Evolutionary conservation across 2,113 vertebrate species (phyloP), one percentile per base, ranked within the genome.

Genomic region (Myodes glareolus): DNA sequence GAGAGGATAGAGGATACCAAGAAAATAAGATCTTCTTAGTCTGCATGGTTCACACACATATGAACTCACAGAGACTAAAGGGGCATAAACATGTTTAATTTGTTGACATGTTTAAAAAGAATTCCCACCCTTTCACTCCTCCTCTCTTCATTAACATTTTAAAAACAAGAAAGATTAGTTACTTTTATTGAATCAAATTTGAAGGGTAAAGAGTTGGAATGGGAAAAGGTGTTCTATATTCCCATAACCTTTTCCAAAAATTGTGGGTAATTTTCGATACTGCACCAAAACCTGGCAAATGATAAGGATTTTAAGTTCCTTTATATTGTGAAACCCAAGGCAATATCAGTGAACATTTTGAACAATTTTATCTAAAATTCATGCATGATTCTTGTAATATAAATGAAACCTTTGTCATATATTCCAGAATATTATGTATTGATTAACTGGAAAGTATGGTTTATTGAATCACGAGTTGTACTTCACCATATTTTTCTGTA

Each of bases 111-210:
- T 61, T 39, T 61, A 82, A 25, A 39, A 55, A 23, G 11, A 58
- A 58, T 58, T 14, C 21, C 4, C 52, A 82, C 19, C 52, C 21
- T 58, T 39, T 58, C 10, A 12, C 33, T 23, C 52, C 31, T 81
- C n/a, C 52, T 9, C 33, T 25, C 11, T 58, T 25, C 33, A 5
- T 9, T n/a, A 25, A 1, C 10, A 82, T 4, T 9, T n/a, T 58
- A 1, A 5, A 82, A 61, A 61, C 80, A 82, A 39, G 36, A 82
- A 82, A 82, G 6, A 39, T 39, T 82, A 82, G 36, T 82, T 14
- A 16, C 78, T 88, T 96, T 82, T 23, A 31, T 89, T 65, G 23
- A 85, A 91, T 39, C 39, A 73, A 75, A 88, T 91, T 65, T 80
- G 39, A 27, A 82, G 58, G 70, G 82, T 47, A 19, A 29, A 47